Evolutionary conservation across 2,797 vertebrate species (phyloP), one percentile per base, ranked within the genome.

Genomic region (Linurgus olivaceus): DNA sequence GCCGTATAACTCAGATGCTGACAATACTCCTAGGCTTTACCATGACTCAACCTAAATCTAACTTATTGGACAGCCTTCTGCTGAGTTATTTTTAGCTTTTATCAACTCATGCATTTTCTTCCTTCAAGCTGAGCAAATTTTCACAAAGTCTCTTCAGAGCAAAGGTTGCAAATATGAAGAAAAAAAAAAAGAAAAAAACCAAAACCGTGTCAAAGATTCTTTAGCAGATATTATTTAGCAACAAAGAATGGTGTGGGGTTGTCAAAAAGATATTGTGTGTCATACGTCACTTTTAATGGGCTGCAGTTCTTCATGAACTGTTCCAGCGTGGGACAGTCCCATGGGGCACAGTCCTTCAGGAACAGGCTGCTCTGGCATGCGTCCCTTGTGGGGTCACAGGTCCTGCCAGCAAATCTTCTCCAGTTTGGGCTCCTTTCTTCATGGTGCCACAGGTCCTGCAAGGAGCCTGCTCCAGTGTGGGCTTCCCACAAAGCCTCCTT

Each of bases 61-160:
- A 81, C 21, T 83, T 80, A 80, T 38, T 89, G 91, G 70, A 59
- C 38, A 94, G 37, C 35, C 24, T 89, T 94, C 40, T 91, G 33
- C 31, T 81, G 54, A 91, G 84, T 37, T 96, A 97, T 96, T 95
- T 96, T 96, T 90, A 93, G 66, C n/a, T 94, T 94, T 92, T 94
- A 88, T 79, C 86, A 87, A 79, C 74, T 90, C 47, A 6, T 67
- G 83, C 38, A 94, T 90, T 88, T 96, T 93, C 29, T 89, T 90
- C 29, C 66, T 95, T 91, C 93, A 94, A 94, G 68, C 76, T 88
- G 37, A 84, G 89, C 91, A 96, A 75, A 94, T 94, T 88, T 95
- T 48, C 26, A 82, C 59, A 40, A 47, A 78, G 52, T 65, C 16
- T 84, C 13, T 40, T 71, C 71, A 77, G 59, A 95, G 38, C 23